phyloP scores from a whole-genome alignment of 2,888 invertebrate species.

The Drosophila monieri region DNA sequence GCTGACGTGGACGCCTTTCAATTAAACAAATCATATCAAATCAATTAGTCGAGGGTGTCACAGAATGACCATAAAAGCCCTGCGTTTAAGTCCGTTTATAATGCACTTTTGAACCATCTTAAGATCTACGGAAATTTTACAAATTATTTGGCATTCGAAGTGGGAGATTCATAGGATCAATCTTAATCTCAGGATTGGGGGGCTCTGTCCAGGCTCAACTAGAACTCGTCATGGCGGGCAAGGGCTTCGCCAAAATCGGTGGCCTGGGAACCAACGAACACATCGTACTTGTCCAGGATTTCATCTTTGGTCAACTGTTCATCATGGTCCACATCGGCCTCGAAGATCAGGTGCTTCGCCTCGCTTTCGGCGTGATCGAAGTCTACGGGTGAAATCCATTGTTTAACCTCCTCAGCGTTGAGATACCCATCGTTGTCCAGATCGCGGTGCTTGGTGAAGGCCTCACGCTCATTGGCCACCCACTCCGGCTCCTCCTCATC shows the following conservation, averaged over 20 bases:
- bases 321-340: conserved; percentile 96
- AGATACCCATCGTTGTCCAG: conserved; percentile 90
- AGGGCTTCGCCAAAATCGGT: conserved; percentile 99
- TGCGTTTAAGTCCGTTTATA: conserved; percentile 41
- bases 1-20: conserved; percentile 50
- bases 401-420: conserved; percentile 93
- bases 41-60: conserved; percentile 34
- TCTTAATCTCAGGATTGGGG: conserved; percentile 14
- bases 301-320: conserved; percentile 94
- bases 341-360: conserved; percentile 96
- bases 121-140: conserved; percentile 26
- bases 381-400: conserved; percentile 97
- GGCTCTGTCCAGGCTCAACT: conserved; percentile 70
- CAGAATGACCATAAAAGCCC: conserved; percentile 3
- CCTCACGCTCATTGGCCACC: conserved; percentile 96
- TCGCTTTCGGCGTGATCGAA: conserved; percentile 99
- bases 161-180: conserved; percentile 39
- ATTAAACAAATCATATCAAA: conserved; percentile 46
- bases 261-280: conserved; percentile 99
- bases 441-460: conserved; percentile 89
- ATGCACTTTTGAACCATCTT: conserved; percentile 52
- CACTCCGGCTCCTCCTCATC: conserved; percentile 94
- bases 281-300: conserved; percentile 96
- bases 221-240: conserved; percentile 97
- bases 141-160: conserved; percentile 49